Base-by-base conservation (phyloP, 2,888 invertebrate genomes). In the Esperia sulphurella region DNA sequence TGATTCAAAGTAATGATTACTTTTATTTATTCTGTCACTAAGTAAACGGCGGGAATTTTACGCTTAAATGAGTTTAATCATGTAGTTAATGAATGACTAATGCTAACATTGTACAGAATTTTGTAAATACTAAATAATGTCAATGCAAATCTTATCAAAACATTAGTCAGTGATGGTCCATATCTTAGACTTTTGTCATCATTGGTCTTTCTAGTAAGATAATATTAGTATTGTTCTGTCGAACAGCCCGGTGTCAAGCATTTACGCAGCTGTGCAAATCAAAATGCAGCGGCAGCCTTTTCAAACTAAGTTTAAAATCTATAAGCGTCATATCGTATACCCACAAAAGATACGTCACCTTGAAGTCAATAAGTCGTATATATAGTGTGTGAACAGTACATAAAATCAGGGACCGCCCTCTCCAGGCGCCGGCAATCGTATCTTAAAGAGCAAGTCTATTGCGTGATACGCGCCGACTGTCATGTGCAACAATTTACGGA, bases 401-500 rank as follows among this genome's bases (percentile, higher is more conserved):
- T 31, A 31, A 8, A 31, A 9, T 31, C 31, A 5, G 31, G 3
- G 1, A 31, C 8, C 31, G 31, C 4, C 10, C 31, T 31, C 5
- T 9, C 31, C 31, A 9, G 31, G 10, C 45, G 61, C 62, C 76
- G 75, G 75, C 60, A 71, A 75, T 77, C 53, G 53, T 75, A 79
- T 79, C 77, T 55, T 63, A 68, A 69, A 61, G 63, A 58, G 57
- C 64, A 63, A 65, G 63, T 67, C 53, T 66, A 61, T 65, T 66
- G 61, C 58, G 57, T 59, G 68, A 73, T 68, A 62, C 68, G 56
- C 59, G 61, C 61, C 6, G 35, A 35, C 63, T 74, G 79, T 75
- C 81, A 70, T 68, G 68, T 79, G 72, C 76, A 80, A 76, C 75
- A 81, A 82, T 84, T 83, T 78, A 83, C 75, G 69, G 70, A 59